Base-by-base conservation (phyloP, 92 coral and sea anemone genomes). In the Metridium senile region DNA sequence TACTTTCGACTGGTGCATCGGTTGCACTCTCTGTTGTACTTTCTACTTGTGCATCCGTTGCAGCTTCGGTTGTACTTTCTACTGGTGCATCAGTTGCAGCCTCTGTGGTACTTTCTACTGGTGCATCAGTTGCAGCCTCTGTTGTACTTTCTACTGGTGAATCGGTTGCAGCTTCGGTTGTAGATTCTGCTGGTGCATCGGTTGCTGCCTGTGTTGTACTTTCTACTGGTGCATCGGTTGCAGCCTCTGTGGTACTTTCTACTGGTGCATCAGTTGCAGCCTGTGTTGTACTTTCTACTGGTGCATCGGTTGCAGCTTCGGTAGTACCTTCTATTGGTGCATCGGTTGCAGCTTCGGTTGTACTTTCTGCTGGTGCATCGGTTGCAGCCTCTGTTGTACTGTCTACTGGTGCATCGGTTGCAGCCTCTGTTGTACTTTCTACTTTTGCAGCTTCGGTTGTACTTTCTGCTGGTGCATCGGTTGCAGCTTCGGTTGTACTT, bases 231-330 rank as follows among this genome's bases (percentile, higher is more conserved):
- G 61, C 61, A 9, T 54, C 61, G 23, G 61, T 54, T 54, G 25
- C 23, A 9, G 61, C 6, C 17, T 4, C 61, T 54, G 61, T 21
- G 4, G 61, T 54, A 54, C 61, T 20, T 21, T 16, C 61, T 54
- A 54, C 61, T 16, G 61, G 61, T 54, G 61, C 61, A 54, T 54
- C 61, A 21, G n/a, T 54, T 54, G 25, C n/a, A 9, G 61, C 21
- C 17, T 6, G 9, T 54, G 61, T 21, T 54, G 61, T 54, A 16
- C n/a, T 20, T 16, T 16, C 25, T 20, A 16, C 13, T 2, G 61
- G 61, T 54, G 21, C 61, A 54, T 54, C 61, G 6, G 61, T 54
- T 16, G 25, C 23, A 9, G 61, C n/a, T 21, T 10, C 61, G 4
- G 61, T 54, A 3, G 61, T 54, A 54, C 61, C 25, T 39, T 39